These are phyloP conservation scores for Struthidea cinerea DNA, from an alignment of 2,113 vertebrate species.

Conservation along the genomic window DNA sequence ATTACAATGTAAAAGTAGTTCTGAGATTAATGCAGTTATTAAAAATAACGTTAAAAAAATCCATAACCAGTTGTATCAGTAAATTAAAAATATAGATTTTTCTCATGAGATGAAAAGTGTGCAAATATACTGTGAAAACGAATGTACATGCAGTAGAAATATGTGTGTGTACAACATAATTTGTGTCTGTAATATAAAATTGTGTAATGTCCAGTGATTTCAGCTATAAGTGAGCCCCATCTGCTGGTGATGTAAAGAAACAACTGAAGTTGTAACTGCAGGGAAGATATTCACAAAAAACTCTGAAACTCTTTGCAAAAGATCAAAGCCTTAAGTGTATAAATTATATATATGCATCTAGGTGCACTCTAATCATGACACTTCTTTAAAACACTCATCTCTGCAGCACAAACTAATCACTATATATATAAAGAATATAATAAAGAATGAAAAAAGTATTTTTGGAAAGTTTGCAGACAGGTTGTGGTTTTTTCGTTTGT, in stretches of 20 bases:
- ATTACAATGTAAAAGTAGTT: neutral
- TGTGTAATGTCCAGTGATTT: slow-evolving; percentile 13
- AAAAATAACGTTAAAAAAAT: neutral
- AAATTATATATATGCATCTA: neutral
- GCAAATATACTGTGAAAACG: neutral
- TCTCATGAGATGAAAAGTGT: neutral
- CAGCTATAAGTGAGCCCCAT: slow-evolving; percentile 69
- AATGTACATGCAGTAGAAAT: neutral
- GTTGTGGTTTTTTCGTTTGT: neutral
- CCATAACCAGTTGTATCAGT: neutral
- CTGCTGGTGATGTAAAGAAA: slow-evolving; percentile 68
- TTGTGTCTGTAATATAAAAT: neutral
- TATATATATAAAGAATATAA: neutral
- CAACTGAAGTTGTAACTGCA: neutral
- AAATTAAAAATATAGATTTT: slow-evolving; percentile 1
- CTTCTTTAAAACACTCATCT: neutral
- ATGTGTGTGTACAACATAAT: neutral
- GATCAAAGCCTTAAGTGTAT: neutral
- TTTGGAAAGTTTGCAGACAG: neutral
- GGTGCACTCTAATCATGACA: neutral
- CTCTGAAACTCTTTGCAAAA: neutral
- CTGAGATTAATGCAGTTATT: neutral
- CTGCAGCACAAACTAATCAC: neutral
- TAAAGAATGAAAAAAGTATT: neutral
- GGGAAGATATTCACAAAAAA: neutral